Evolutionary conservation across 2,113 vertebrate species (phyloP).

Genomic region (Murina feae): DNA sequence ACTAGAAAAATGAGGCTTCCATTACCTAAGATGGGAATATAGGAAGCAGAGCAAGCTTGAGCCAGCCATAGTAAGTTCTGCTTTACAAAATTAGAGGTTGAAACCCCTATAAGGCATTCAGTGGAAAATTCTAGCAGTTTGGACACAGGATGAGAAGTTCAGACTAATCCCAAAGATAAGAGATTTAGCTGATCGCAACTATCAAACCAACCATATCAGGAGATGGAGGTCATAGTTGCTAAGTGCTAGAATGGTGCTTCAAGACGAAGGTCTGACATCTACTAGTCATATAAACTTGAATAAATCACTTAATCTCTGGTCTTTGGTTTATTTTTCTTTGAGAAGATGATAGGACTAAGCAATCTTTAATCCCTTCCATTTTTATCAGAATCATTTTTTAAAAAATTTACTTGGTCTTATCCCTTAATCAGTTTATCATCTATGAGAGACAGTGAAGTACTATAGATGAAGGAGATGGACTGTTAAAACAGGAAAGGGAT

Average conservation of each 20-base stretch:
- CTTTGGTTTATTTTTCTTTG: not conserved
- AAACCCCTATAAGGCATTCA: not conserved
- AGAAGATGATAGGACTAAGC: not conserved
- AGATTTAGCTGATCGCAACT: not conserved
- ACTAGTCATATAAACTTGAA: not conserved
- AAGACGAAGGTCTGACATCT: not conserved
- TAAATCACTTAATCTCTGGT: not conserved
- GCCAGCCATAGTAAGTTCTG: not conserved
- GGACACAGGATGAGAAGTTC: not conserved
- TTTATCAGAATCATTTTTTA: not conserved
- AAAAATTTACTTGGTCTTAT: not conserved
- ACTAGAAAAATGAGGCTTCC: not conserved
- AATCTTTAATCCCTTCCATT: not conserved
- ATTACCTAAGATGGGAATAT: not conserved
- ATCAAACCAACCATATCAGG: not conserved
- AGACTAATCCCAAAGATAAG: not conserved
- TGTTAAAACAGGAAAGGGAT: not conserved
- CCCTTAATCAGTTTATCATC: not conserved
- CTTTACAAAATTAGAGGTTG: not conserved
- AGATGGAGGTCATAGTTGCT: not conserved
- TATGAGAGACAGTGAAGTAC: not conserved
- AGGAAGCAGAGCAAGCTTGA: not conserved
- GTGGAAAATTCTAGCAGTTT: not conserved
- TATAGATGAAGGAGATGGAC: not conserved
- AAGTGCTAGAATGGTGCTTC: not conserved